A percentile compares a stretch with the other conserved stretches of the same genome.
Conservation (phyloP, 2,888 invertebrate genomes). For the Heliconius cydno region DNA sequence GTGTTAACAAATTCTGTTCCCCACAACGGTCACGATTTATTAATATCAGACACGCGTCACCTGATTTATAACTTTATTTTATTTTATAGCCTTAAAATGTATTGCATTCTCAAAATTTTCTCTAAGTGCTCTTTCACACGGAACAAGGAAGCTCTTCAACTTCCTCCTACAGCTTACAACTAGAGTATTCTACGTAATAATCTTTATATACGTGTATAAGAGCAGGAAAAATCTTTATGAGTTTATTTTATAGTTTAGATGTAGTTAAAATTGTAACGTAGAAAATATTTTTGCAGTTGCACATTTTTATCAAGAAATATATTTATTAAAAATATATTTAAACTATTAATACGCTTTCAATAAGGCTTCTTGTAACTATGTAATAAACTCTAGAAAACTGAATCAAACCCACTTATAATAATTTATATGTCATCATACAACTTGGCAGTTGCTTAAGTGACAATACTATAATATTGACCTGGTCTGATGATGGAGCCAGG, state of each 20-base stretch:
- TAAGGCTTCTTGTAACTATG: not conserved
- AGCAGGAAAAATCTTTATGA: not conserved
- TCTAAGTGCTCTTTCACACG: not conserved
- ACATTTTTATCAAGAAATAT: no score
- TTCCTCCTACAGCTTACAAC: slow-evolving; percentile 1
- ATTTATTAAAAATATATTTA: no score
- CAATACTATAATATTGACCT: not conserved
- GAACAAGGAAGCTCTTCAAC: not conserved
- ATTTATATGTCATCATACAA: no score
- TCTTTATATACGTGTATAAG: not conserved
- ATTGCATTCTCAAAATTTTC: not conserved
- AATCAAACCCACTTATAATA: not conserved
- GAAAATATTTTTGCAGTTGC: no score
- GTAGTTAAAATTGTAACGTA: not conserved
- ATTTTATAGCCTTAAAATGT: not conserved
- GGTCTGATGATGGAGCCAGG: not conserved
- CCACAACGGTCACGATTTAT: no score
- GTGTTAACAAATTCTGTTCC: not conserved
- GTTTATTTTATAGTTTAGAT: not conserved
- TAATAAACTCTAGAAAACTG: not conserved
- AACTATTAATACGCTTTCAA: not conserved
- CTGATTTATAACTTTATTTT: not conserved
- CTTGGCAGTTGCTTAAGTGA: not conserved
- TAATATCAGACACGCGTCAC: not conserved
- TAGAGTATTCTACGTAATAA: slow-evolving; percentile 12